Evolutionary conservation across 2,113 vertebrate genomes (phyloP), one percentile per base, ranked within the genome.

Genomic region (Mastomys natalensis): DNA sequence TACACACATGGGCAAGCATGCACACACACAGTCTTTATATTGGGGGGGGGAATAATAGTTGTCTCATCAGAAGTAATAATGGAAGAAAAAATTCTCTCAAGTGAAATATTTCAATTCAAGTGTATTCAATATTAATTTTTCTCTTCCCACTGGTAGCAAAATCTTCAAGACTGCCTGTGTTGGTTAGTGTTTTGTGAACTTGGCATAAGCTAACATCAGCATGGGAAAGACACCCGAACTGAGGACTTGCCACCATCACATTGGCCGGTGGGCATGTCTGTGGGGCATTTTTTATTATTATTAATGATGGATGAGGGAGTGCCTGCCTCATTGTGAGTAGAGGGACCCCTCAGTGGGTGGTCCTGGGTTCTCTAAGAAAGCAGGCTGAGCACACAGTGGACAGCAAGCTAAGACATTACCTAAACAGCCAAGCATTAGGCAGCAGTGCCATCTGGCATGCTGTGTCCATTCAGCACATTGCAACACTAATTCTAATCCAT

Each of bases 11-110:
- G 9, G 24, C 37, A 82, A n/a, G 55, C 37, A 62, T 37, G 31
- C 34, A 82, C 34, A 16, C 48, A 19, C 48, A 80, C 31, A 81
- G 4, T 34, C 43, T 48, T 66, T 22, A 22, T 68, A 66, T 34
- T 68, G 64, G 11, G 26, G 15, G 11, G 26, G 11, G 12, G 60
- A 26, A 34, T 17, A 93, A 60, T 55, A 24, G 73, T 93, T 92
- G 29, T 96, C 31, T 85, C 43, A 60, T 91, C 93, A 86, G 37
- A 91, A 95, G 89, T 93, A 11, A 76, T 78, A 66, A 34, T 78
- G 55, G 74, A 86, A 43, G 43, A 70, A 87, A 92, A 77, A 95
- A 95, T 66, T 90, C 17, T 66, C 62, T 90, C 37, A 84, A 92
- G 19, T 92, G 7, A 92, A 82, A 90, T 45, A 90, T 60, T 90